A percentile compares a stretch with the other conserved stretches of the same genome.
Evolutionary conservation across 2,888 invertebrate genomes (phyloP).

Genomic region (Cryptosula pallasiana): DNA sequence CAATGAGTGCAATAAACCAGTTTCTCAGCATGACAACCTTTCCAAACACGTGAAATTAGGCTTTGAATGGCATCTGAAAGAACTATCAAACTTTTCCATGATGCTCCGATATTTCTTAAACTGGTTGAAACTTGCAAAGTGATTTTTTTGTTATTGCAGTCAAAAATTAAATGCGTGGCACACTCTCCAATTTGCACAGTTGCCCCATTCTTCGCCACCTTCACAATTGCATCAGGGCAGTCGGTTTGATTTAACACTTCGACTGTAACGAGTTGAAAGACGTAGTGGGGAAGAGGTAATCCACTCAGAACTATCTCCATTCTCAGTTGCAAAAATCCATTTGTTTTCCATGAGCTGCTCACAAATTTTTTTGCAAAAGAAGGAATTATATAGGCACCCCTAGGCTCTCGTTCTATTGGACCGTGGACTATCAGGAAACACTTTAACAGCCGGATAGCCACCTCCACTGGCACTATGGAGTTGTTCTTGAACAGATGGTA

Average conservation of each 20-base stretch:
- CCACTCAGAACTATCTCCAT: neutral
- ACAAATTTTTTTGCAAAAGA: neutral
- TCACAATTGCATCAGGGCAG: neutral
- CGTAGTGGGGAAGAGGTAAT: neutral
- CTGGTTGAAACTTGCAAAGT: neutral
- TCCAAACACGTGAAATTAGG: too few relatives aligned
- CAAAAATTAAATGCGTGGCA: neutral
- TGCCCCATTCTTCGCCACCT: neutral
- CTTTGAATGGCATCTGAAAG: too few relatives aligned
- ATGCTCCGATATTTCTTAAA: neutral
- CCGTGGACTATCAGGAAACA: neutral
- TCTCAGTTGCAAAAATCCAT: neutral
- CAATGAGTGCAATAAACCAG: too few relatives aligned
- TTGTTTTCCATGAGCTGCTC: neutral
- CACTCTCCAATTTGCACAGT: neutral
- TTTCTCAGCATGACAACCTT: too few relatives aligned
- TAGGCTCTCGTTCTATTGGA: neutral
- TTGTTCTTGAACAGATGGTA: neutral
- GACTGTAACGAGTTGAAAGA: neutral
- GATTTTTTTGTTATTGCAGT: neutral
- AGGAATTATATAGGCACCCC: neutral
- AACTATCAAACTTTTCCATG: conserved; percentile 3
- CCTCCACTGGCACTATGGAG: neutral
- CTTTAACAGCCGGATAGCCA: neutral
- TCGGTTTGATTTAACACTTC: neutral